Evolutionary conservation across 2,113 vertebrate species (phyloP).

Genomic region (Myrmophylax atrothorax): DNA sequence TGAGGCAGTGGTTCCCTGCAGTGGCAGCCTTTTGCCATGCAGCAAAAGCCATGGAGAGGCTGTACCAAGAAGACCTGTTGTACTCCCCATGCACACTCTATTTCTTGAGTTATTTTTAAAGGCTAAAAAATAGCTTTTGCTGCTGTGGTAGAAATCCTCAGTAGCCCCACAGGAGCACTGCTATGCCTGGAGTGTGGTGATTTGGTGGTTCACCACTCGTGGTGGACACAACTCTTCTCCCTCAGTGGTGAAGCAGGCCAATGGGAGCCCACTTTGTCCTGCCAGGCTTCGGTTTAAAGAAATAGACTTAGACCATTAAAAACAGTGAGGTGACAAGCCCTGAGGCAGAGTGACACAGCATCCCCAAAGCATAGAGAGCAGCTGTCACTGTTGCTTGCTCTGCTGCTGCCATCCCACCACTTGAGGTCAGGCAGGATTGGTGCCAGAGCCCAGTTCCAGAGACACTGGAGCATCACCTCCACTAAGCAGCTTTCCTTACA

Average conservation of each 20-base stretch:
- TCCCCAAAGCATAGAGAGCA: neutral
- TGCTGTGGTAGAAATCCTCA: neutral
- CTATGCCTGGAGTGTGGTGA: neutral
- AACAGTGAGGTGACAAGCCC: neutral
- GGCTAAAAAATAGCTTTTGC: neutral
- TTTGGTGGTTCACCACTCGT: neutral
- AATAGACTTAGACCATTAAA: neutral
- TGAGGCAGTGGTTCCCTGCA: neutral
- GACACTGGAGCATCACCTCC: fast-evolving
- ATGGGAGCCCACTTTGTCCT: neutral
- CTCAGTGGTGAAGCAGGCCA: neutral
- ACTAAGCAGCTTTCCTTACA: neutral
- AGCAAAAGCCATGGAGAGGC: neutral
- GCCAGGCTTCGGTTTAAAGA: neutral
- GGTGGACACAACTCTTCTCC: neutral
- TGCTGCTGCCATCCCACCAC: neutral
- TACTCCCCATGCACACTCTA: neutral
- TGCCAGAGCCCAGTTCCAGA: neutral
- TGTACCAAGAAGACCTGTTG: neutral
- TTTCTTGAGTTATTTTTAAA: neutral
- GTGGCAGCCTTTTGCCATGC: neutral
- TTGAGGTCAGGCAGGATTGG: fast-evolving
- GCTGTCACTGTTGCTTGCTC: neutral
- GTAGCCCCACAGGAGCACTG: neutral
- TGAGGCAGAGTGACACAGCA: neutral